Base-by-base conservation (phyloP, 2,888 invertebrate genomes). In the Colostygia pectinataria region DNA sequence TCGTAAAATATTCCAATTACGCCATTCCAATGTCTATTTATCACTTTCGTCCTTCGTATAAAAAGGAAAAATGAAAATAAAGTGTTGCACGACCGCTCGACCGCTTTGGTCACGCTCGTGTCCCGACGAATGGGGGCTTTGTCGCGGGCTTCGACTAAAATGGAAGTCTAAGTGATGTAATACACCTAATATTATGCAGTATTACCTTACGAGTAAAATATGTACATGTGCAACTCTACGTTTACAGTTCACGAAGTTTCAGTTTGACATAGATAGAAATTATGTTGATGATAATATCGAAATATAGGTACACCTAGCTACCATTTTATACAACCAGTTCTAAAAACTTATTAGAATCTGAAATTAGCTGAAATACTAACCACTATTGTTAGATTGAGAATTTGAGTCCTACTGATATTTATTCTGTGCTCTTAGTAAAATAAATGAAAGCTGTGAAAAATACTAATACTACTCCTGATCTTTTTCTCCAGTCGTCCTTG, bases 81-180 rank as follows among this genome's bases (percentile, higher is more conserved):
- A 46, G 47, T 43, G 18, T 39, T 38, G 33, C 46, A 53, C 40
- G 53, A 53, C 43, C 38, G 39, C 27, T 34, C 20, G 20, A 33
- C 27, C 32, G 39, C 31, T 39, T 54, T 46, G 46, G 53, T 46
- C 53, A 51, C 53, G 57, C 47, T 52, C 55, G 53, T 51, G 53
- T 32, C 49, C n/a, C 33, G 8, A 13, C 32, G 20, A 45, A 34
- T 15, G 41, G 33, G 23, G 27, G 32, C 42, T 42, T 40, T 37
- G 39, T 49, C 29, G 28, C 51, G 28, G 39, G 37, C 46, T 32
- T 37, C 29, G 27, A 32, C 55, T 57, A 33, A 57, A 60, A 65
- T 62, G 61, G 61, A 61, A 65, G 63, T 54, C 55, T 34, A 49
- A 36, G 37, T 65, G 61, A 61, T 49, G 64, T 61, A 63, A 64